phyloP scores from a whole-genome alignment of 1,140 invertebrate species.

The Chlorops oryzae region DNA sequence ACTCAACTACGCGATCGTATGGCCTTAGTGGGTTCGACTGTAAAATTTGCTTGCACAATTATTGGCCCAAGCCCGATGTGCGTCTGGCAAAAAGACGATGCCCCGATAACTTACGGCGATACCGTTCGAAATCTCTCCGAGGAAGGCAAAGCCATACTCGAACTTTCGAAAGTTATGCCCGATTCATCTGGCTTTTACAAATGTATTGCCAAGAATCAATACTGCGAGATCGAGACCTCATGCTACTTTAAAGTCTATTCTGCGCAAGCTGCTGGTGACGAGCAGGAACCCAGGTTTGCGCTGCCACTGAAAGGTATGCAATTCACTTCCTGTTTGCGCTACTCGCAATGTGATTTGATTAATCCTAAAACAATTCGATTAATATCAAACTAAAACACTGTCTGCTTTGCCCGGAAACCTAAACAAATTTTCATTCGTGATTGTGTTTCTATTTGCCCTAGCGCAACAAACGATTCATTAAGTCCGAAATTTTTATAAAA shows the following conservation, averaged over 20 bases:
- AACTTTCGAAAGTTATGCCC: constrained; percentile 29
- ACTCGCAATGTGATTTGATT: no score
- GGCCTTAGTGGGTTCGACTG: constrained; percentile 64
- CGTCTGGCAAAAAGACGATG: constrained; percentile 77
- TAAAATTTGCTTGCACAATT: constrained; percentile 78
- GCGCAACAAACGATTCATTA: no score
- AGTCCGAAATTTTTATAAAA: no score
- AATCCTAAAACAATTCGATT: background rate
- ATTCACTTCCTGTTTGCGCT: no score
- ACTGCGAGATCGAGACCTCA: constrained; percentile 42
- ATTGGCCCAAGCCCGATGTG: constrained; percentile 72
- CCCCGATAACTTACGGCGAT: constrained; percentile 38
- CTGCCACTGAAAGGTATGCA: constrained; percentile 42
- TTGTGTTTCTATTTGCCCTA: no score
- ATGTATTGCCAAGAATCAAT: constrained; percentile 41
- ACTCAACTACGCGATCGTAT: constrained; percentile 73
- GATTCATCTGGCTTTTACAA: constrained; percentile 43
- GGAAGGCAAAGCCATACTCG: constrained; percentile 40
- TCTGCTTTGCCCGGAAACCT: no score
- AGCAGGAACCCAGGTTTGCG: constrained; percentile 45
- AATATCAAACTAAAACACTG: background rate
- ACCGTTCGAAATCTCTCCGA: constrained; percentile 41
- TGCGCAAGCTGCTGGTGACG: constrained; percentile 43
- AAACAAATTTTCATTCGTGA: no score
- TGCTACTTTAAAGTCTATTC: constrained; percentile 47